Evolutionary conservation across 1,140 invertebrate species (phyloP).

Genomic region (Planococcus citri): DNA sequence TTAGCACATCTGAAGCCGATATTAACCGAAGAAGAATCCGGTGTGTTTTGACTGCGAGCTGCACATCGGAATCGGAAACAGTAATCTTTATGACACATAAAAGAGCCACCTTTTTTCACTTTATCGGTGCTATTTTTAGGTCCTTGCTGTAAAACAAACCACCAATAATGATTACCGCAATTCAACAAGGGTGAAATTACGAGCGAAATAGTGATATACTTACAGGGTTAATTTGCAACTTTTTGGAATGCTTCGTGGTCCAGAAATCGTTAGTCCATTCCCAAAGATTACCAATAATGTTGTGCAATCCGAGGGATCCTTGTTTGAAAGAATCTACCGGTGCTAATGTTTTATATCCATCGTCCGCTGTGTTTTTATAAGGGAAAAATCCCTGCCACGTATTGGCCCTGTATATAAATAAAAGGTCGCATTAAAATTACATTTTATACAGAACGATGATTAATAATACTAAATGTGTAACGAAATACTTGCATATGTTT

Average conservation of each 20-base stretch:
- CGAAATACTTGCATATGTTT: constrained; percentile 50
- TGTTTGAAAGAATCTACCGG: constrained; percentile 65
- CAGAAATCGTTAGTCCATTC: constrained; percentile 89
- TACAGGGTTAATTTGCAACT: constrained; percentile 40
- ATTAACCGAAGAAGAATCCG: constrained; percentile 85
- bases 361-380: constrained; percentile 59
- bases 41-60: constrained; percentile 85
- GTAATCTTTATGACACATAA: constrained; percentile 78
- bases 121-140: constrained; percentile 51
- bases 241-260: constrained; percentile 36
- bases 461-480: background rate
- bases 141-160: constrained; percentile 48
- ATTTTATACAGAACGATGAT: background rate
- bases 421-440: too few relatives aligned
- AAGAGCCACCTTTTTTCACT: constrained; percentile 95
- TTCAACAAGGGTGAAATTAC: background rate
- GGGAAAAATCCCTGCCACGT: constrained; percentile 93
- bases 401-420: constrained; percentile 53
- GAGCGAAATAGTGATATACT: constrained; percentile 24
- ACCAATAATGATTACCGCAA: too few relatives aligned
- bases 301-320: constrained; percentile 72
- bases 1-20: constrained; percentile 84
- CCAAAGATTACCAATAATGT: constrained; percentile 94
- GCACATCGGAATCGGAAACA: constrained; percentile 90
- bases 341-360: constrained; percentile 66